A percentile compares a stretch with the other conserved stretches of the same genome.
phyloP scores from a whole-genome alignment of 2,113 vertebrate genomes.

The Lasiurus cinereus region DNA sequence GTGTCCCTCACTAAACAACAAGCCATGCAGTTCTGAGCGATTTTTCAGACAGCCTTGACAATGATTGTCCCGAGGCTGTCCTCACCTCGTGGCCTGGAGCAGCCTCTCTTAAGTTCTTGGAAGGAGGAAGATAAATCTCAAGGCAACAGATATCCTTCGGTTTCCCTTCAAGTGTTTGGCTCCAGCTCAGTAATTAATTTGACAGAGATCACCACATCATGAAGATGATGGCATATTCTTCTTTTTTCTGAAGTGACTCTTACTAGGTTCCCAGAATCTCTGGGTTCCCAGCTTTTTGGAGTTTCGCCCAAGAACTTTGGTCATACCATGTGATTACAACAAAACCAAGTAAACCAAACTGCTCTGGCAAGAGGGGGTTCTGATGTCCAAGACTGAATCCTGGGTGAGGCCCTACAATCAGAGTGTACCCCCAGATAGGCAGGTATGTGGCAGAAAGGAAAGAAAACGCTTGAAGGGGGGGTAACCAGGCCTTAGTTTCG shows the following conservation, averaged over 20 bases:
- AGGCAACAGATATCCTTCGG: conserved; percentile 67
- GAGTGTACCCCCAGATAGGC: background rate
- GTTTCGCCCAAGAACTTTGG: background rate
- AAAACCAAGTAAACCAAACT: background rate
- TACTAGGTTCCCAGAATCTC: background rate
- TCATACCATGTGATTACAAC: background rate
- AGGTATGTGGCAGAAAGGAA: background rate
- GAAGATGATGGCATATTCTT: background rate
- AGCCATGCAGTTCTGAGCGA: background rate
- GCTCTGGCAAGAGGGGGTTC: background rate
- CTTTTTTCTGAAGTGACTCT: background rate
- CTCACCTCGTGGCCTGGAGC: conserved; percentile 25
- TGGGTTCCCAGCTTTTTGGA: background rate
- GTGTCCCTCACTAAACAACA: conserved; percentile 33
- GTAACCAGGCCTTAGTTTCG: background rate
- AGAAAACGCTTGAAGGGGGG: background rate
- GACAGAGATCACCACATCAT: background rate
- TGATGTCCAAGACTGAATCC: background rate
- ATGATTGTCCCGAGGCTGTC: conserved; percentile 62
- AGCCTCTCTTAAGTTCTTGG: conserved; percentile 43
- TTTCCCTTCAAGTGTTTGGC: conserved; percentile 55
- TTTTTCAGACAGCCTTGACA: conserved; percentile 67
- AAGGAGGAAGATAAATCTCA: conserved; percentile 66
- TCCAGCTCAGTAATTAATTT: conserved; percentile 57
- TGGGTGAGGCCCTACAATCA: background rate